Conservation (phyloP, 2,797 vertebrate species). For the Tympanoctomys barrerae region DNA sequence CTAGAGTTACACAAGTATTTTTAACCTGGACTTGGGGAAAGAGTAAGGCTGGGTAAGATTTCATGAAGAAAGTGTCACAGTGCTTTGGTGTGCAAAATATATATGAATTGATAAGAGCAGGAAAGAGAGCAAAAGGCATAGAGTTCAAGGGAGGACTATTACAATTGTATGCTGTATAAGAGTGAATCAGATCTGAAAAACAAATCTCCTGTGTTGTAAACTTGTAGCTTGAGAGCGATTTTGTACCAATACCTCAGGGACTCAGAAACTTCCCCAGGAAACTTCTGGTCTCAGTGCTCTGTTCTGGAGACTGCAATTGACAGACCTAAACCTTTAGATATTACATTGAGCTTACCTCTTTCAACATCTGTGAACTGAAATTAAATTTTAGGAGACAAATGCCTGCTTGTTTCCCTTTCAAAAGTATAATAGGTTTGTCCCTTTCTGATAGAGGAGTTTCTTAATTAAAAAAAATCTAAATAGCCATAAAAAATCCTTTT, state of each 20-base stretch:
- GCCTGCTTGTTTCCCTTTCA: conserved; percentile 17
- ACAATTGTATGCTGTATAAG: background rate
- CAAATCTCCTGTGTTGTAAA: conserved; percentile 54
- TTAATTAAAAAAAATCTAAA: background rate
- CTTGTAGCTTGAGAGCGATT: background rate
- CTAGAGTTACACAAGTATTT: background rate
- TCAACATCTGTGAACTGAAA: conserved; percentile 57
- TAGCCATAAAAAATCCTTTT: background rate
- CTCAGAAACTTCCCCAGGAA: conserved; percentile 76
- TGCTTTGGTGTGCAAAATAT: background rate
- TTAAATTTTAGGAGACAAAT: conserved; percentile 38
- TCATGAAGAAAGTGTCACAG: conserved; percentile 30
- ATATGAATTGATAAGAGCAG: background rate
- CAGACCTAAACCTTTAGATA: conserved; percentile 39
- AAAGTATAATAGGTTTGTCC: conserved; percentile 20
- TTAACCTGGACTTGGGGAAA: background rate
- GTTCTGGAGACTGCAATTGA: conserved; percentile 45
- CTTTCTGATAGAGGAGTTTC: conserved; percentile 22
- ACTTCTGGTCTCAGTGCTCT: conserved; percentile 50
- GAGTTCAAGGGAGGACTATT: background rate
- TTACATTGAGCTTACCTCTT: conserved; percentile 31
- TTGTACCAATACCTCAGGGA: conserved; percentile 56
- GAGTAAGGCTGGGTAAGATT: background rate
- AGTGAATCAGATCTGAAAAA: conserved; percentile 30
- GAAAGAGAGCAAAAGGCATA: background rate